Base-by-base conservation (phyloP, 2,797 vertebrate species). In the Meda fulgida region DNA sequence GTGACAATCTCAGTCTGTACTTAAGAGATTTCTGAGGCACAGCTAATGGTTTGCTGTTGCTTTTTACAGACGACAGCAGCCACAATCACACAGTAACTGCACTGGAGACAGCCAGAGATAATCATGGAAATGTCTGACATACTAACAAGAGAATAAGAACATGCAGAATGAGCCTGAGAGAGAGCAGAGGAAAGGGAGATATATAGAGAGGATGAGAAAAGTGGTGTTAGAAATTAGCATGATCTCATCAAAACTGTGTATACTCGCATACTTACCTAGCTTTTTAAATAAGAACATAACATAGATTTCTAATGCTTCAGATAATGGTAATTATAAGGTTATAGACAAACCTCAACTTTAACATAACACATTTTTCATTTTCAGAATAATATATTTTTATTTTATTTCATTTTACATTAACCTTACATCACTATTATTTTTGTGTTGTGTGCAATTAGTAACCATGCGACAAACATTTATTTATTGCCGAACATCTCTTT, bases 71-170 rank as follows among this genome's bases (percentile, higher is more conserved):
- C 84, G 38, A 48, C 81, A 81, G 46, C 80, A 80, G 67, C 75
- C 78, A 85, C 82, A 89, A 76, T 75, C 78, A 40, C 83, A 82
- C 67, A 87, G 85, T 63, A 80, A 67, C 73, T 72, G 80, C 85
- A 71, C 65, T 71, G 72, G 71, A 85, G 26, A 51, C 40, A 70
- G 21, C 36, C 23, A 11, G 36, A 53, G 36, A 60, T 53, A 73
- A 81, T 81, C 78, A 76, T 29, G n/a, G 31, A 65, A 29, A 53
- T 80, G 70, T 76, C 53, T 58, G 21, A 75, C 21, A 46, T 19
- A 40, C 55, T 77, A 77, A 76, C 48, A 55, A 76, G 51, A n/a
- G 6, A 36, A 14, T 26, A 40, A 63, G 31, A 63, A 26, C 19
- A 19, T 78, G 36, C 53, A 80, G 53, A 75, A 65, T 43, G 55